A percentile compares a stretch with the other conserved stretches of the same genome.
Evolutionary conservation across 2,113 vertebrate species (phyloP).

Genomic region (mouse (Mus musculus)): GRCm39 chr1:73553001-73553500

Average conservation of each 20-base stretch:
- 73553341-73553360: conserved; percentile 39
- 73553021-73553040: not conserved
- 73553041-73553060: not conserved
- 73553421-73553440: not conserved
- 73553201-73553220: conserved; percentile 31
- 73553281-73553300: conserved; percentile 2
- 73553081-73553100: not conserved
- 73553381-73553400: not conserved
- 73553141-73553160: conserved; percentile 37
- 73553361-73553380: not conserved
- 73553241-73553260: conserved; percentile 76
- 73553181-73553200: conserved; percentile 49
- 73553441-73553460: conserved; percentile 34
- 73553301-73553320: conserved; percentile 59
- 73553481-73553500: conserved; percentile 63
- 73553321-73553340: conserved; percentile 60
- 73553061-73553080: too few species aligned
- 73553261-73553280: conserved; percentile 76
- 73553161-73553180: conserved; percentile 45
- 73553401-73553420: not conserved
- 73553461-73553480: conserved; percentile 23
- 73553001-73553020: not conserved
- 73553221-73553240: conserved; percentile 74
- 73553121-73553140: conserved; percentile 18
- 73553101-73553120: not conserved